phyloP scores from a whole-genome alignment of 2,113 vertebrate species.

The Otolemur garnettii region DNA sequence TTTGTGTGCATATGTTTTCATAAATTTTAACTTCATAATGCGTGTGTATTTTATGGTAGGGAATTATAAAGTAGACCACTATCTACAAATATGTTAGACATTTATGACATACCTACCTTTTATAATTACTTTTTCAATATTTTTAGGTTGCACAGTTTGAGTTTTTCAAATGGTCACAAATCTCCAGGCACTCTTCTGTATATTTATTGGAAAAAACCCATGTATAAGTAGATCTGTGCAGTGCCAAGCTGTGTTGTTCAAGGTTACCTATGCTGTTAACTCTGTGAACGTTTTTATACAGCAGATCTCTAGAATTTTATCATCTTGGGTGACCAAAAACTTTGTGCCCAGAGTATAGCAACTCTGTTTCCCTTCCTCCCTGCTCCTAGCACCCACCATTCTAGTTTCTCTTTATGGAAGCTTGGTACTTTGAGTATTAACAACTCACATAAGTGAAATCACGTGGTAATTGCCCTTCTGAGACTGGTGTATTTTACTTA shows the following conservation, averaged over 20 bases:
- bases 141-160: background rate
- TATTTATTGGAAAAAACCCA: background rate
- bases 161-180: background rate
- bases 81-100: background rate
- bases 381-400: background rate
- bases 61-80: background rate
- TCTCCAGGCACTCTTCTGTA: background rate
- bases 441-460: background rate
- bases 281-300: background rate
- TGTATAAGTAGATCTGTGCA: background rate
- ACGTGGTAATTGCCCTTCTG: background rate
- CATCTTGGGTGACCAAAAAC: background rate
- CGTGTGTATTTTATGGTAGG: background rate
- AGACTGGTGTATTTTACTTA: background rate
- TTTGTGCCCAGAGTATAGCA: background rate
- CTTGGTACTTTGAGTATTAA: background rate
- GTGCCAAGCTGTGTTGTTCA: background rate
- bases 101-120: background rate
- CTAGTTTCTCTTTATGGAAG: background rate
- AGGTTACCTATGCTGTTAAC: background rate
- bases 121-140: background rate
- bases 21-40: background rate
- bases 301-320: background rate
- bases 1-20: background rate
- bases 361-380: background rate